Percentiles rank a stretch among this genome's conserved stretches.
Conservation (phyloP, 2,113 vertebrate genomes). For the Microcebus jonahi region DNA sequence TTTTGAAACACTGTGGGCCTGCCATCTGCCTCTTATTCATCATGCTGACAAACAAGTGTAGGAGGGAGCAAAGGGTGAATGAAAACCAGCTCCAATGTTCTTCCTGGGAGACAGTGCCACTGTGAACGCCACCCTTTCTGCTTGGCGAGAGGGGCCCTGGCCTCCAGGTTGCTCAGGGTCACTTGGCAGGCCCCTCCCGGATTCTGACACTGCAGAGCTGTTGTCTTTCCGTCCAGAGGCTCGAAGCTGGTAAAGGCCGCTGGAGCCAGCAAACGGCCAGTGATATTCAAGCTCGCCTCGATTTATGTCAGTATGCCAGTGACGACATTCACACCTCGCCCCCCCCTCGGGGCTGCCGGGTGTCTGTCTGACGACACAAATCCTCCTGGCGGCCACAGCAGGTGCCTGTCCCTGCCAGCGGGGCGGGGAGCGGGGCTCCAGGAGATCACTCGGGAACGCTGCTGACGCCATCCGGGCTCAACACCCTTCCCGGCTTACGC, state of each 20-base stretch:
- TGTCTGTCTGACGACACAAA: not conserved
- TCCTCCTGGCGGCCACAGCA: not conserved
- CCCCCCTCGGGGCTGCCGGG: not conserved
- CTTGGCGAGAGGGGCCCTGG: not conserved
- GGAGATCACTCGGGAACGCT: conserved; percentile 18
- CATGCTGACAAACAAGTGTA: not conserved
- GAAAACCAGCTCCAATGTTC: not conserved
- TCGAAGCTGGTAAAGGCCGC: not conserved
- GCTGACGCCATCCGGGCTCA: conserved; percentile 57
- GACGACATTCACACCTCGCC: conserved; percentile 44
- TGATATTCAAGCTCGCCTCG: not conserved
- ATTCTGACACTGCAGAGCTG: not conserved
- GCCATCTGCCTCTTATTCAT: not conserved
- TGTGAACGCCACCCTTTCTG: not conserved
- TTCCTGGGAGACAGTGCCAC: not conserved
- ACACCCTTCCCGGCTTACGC: not conserved
- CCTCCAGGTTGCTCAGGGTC: not conserved
- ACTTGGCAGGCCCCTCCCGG: not conserved
- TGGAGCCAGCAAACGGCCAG: not conserved
- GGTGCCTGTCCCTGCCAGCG: conserved; percentile 29
- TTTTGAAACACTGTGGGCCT: not conserved
- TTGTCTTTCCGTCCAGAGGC: not conserved
- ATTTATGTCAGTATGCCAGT: conserved; percentile 73
- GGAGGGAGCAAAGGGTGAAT: not conserved
- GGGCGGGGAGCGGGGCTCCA: not conserved